Conservation (phyloP, 2,797 vertebrate genomes). For the Danio choprae region DNA sequence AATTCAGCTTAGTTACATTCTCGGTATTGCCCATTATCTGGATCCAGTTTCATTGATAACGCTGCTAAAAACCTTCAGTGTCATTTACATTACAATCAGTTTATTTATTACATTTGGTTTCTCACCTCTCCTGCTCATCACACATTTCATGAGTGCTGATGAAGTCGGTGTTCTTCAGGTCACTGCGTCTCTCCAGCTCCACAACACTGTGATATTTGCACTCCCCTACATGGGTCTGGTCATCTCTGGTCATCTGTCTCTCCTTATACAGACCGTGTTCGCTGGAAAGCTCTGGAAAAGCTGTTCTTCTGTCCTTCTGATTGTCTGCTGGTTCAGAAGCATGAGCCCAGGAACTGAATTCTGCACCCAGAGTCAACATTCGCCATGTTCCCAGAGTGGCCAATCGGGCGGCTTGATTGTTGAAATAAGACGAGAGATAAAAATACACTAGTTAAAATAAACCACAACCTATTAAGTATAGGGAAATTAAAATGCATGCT, state of each 20-base stretch:
- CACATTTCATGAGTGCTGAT: constrained; percentile 68
- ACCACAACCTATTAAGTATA: too few species aligned
- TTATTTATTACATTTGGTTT: too few species aligned
- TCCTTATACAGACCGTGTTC: neutral
- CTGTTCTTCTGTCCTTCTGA: neutral
- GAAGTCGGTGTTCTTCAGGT: constrained; percentile 46
- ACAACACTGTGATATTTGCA: constrained; percentile 59
- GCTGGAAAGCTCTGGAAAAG: constrained; percentile 12
- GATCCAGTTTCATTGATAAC: neutral
- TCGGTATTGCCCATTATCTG: neutral
- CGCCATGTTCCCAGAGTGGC: constrained; percentile 77
- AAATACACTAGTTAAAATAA: neutral
- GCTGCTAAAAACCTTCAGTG: neutral
- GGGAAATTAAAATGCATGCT: neutral
- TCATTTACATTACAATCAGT: neutral
- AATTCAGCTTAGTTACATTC: too few species aligned
- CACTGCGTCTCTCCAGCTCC: constrained; percentile 55
- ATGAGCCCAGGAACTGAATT: constrained; percentile 75
- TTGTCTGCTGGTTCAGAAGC: constrained; percentile 48
- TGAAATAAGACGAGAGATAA: neutral
- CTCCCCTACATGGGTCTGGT: neutral
- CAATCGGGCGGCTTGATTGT: constrained; percentile 69
- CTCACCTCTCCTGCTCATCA: constrained; percentile 68
- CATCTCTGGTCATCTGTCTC: constrained; percentile 29
- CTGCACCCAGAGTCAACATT: constrained; percentile 75